Conservation (phyloP, 2,113 vertebrate genomes). For the Isurus oxyrinchus region DNA sequence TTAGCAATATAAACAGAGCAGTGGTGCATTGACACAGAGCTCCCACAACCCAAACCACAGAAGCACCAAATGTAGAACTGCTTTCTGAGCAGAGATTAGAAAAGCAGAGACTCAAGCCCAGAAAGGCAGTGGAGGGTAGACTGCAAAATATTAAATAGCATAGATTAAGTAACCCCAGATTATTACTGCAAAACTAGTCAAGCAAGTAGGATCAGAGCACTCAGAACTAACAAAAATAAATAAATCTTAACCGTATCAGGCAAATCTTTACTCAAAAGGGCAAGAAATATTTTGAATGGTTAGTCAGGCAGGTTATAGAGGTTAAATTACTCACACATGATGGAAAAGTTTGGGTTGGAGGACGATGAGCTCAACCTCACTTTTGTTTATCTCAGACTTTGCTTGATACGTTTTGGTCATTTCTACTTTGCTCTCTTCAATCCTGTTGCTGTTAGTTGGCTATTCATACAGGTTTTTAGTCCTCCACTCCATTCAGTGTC, state of each 20-base stretch:
- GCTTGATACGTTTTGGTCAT: background rate
- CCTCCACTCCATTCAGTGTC: too few relatives aligned
- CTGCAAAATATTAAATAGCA: background rate
- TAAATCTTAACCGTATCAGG: background rate
- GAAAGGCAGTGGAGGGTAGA: background rate
- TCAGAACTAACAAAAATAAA: background rate
- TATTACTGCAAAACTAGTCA: background rate
- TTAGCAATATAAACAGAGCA: background rate
- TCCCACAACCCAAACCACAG: background rate
- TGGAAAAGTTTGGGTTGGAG: background rate
- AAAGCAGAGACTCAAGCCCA: background rate
- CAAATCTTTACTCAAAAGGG: background rate
- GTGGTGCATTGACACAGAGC: background rate
- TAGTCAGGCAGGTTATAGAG: background rate
- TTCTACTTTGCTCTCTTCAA: background rate
- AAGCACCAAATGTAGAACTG: background rate
- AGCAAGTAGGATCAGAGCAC: background rate
- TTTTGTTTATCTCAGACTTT: background rate
- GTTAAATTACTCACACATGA: background rate
- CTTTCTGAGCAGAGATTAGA: background rate
- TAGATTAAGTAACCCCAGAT: background rate
- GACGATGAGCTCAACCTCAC: background rate
- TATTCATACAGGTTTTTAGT: too few relatives aligned
- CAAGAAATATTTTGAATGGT: background rate
- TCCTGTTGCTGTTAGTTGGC: background rate